Base-by-base conservation (phyloP, 2,888 invertebrate species). In the Fragum fragum region DNA sequence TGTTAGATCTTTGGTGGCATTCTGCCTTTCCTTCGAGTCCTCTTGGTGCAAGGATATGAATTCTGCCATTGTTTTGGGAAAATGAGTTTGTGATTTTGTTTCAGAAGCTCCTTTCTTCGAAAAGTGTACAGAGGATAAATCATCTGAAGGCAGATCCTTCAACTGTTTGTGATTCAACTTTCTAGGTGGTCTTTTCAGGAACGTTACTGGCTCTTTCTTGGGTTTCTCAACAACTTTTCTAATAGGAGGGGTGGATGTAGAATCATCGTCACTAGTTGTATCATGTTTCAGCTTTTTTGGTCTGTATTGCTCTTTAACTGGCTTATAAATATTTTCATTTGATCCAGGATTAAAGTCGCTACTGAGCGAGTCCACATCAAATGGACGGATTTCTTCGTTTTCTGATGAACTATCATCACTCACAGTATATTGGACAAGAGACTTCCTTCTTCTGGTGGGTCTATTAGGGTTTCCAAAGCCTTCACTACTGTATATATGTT, bases 391-490 rank as follows among this genome's bases (percentile, higher is more conserved):
- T n/a, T 79, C 76, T 26, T 14, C 26, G 14, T 63, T 36, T 9
- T 63, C 53, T 23, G n/a, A 69, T 29, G 78, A 63, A n/a, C 63
- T 47, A 18, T 63, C 77, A 53, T 74, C 76, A 61, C 79, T 73
- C 14, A 52, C 61, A 14, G n/a, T 61, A 76, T 83, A 79, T 9
- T 83, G 79, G 3, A 79, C 82, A 36, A 83, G 63, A 3, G 53
- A 47, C n/a, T n/a, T 23, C 23, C 47, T 26, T 23, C 29, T 52
- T 26, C 21, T 21, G 18, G 1, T 26, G 11, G 26, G 18, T 28
- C 21, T 47, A 1, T 28, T 16, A 28, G 52, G 16, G 2, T 52
- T 68, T 16, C 23, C 42, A n/a, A 14, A 39, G 2, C 14, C 68
- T 28, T 6, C 47, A 42, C 11, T 26, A 3, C 7, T 9, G 32